Conservation (phyloP, 1,140 invertebrate genomes). For the Polyergus mexicanus region DNA sequence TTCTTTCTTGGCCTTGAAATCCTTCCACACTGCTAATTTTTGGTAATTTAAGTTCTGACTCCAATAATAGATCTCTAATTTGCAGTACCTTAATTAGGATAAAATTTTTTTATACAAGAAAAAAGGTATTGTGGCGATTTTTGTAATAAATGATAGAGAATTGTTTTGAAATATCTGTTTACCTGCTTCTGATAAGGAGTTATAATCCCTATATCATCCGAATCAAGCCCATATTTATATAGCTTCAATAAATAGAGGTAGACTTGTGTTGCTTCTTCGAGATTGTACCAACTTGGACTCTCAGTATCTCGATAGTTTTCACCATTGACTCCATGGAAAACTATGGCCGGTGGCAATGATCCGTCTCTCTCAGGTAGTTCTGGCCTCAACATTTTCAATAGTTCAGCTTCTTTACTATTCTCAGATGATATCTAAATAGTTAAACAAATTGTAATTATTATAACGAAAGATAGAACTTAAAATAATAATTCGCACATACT, state of each 20-base stretch:
- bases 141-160: slow-evolving; percentile 3
- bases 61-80: slow-evolving; percentile 90
- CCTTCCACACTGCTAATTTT: slow-evolving; percentile 98
- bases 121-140: not conserved
- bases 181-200: slow-evolving; percentile 97
- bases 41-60: slow-evolving; percentile 89
- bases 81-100: slow-evolving; percentile 89
- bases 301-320: slow-evolving; percentile 91
- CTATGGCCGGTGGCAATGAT: slow-evolving; percentile 86
- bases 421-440: slow-evolving; percentile 64
- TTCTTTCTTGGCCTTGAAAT: slow-evolving; percentile 97
- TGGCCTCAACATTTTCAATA: slow-evolving; percentile 75
- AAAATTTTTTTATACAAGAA: slow-evolving; percentile 79
- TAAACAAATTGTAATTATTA: not conserved
- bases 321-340: slow-evolving; percentile 95
- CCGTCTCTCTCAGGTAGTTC: slow-evolving; percentile 82
- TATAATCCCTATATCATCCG: slow-evolving; percentile 95
- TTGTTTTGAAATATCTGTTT: slow-evolving; percentile 34
- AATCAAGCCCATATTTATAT: slow-evolving; percentile 88
- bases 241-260: slow-evolving; percentile 88
- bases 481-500: slow-evolving; percentile 76
- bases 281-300: slow-evolving; percentile 96
- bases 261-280: slow-evolving; percentile 92
- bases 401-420: slow-evolving; percentile 78
- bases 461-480: not conserved